phyloP scores from a whole-genome alignment of 1,140 invertebrate species.

The Lordiphosa collinella region DNA sequence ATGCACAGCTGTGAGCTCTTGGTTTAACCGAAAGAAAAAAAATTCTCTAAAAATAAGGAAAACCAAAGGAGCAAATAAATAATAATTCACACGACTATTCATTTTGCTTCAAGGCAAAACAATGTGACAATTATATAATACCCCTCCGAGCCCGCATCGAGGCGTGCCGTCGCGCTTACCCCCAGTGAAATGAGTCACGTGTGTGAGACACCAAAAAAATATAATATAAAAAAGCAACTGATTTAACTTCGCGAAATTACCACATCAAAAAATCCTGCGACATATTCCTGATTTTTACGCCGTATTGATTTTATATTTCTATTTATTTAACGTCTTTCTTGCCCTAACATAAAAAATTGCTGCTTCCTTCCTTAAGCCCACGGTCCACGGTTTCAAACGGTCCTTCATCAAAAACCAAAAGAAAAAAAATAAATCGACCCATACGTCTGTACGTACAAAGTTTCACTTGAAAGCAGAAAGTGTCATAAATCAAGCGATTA shows the following conservation, averaged over 20 bases:
- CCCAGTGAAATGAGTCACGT: conserved; percentile 7
- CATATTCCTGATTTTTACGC: conserved; percentile 53
- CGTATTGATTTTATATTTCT: conserved; percentile 63
- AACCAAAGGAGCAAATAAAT: not conserved
- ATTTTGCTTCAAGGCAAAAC: not conserved
- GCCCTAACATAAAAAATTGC: conserved; percentile 6
- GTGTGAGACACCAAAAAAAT: not conserved
- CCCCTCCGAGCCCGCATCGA: too few species aligned
- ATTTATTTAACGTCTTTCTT: conserved; percentile 56
- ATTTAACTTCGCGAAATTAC: conserved; percentile 42
- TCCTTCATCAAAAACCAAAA: conserved; percentile 42
- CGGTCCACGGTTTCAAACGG: conserved; percentile 12
- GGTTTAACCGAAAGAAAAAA: not conserved
- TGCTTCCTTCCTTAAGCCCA: conserved; percentile 10
- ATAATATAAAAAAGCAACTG: conserved; percentile 1
- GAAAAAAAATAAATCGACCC: conserved; percentile 6
- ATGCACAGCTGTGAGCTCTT: conserved; percentile 28
- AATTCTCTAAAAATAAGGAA: not conserved
- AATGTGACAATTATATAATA: conserved; percentile 46
- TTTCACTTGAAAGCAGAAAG: conserved; percentile 48
- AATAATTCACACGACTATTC: not conserved
- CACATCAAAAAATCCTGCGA: conserved; percentile 49
- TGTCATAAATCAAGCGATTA: conserved; percentile 75
- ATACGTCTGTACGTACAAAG: conserved; percentile 30
- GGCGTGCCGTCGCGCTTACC: not conserved